Percentiles rank a stretch among this genome's conserved stretches.
These are phyloP conservation scores for Amblyteles armatorius DNA, from an alignment of 2,888 invertebrate genomes.

Conservation along the genomic window DNA sequence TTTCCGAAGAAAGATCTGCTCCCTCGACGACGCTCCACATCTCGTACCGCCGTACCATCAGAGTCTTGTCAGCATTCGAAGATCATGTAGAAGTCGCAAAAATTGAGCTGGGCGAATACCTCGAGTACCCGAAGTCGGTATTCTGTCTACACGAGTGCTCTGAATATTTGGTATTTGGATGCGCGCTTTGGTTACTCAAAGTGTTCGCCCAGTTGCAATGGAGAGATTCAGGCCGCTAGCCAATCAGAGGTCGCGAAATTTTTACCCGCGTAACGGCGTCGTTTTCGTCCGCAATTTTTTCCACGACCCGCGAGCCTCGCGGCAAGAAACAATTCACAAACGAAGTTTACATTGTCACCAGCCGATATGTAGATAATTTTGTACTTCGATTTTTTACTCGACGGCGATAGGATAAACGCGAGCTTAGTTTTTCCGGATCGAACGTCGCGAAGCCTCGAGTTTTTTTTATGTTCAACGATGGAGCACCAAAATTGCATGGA, in stretches of 20 bases:
- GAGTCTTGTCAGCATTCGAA: slow-evolving; percentile 24
- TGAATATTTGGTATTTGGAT: no score
- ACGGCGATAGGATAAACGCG: not conserved
- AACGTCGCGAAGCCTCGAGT: slow-evolving; percentile 21
- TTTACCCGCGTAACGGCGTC: not conserved
- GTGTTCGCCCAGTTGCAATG: no score
- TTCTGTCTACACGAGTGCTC: no score
- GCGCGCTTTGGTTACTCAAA: no score
- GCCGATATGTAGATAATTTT: not conserved
- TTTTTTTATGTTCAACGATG: slow-evolving; percentile 21
- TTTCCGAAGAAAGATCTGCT: slow-evolving; percentile 36
- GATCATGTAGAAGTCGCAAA: not conserved
- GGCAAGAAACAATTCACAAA: not conserved
- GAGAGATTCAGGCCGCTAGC: not conserved
- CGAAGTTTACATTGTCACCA: not conserved
- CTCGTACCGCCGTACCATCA: slow-evolving; percentile 46
- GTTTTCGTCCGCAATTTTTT: not conserved
- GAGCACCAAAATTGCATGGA: slow-evolving; percentile 32
- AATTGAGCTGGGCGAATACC: not conserved
- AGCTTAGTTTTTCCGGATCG: slow-evolving; percentile 15
- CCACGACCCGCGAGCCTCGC: not conserved
- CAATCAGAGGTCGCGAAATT: not conserved
- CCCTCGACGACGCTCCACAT: slow-evolving; percentile 58
- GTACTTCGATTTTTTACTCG: not conserved
- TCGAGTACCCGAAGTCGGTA: no score